phyloP scores from a whole-genome alignment of 2,888 invertebrate genomes.

The Psylliodes chrysocephalus region DNA sequence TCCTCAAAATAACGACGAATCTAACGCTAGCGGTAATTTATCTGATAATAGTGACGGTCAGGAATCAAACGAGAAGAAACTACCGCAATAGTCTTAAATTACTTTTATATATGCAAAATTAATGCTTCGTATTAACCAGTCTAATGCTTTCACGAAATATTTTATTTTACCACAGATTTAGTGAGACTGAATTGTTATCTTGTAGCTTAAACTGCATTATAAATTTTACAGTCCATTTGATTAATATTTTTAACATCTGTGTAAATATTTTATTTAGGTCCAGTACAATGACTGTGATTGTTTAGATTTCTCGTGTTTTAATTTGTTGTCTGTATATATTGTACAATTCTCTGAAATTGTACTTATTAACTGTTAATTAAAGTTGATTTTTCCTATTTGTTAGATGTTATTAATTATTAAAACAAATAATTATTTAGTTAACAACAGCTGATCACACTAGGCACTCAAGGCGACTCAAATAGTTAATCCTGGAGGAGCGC shows the following conservation, averaged over 20 bases:
- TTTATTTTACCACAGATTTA: constrained; percentile 22
- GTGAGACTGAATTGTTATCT: constrained; percentile 43
- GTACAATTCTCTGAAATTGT: constrained; percentile 42
- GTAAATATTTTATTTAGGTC: constrained; percentile 39
- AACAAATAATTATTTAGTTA: too few relatives aligned
- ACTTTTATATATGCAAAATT: neutral
- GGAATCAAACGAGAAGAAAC: constrained; percentile 5
- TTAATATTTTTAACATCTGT: constrained; percentile 32
- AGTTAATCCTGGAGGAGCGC: too few relatives aligned
- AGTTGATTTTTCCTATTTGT: constrained; percentile 26
- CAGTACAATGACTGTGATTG: constrained; percentile 51
- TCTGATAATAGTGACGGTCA: neutral
- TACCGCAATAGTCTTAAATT: neutral
- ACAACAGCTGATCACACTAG: too few relatives aligned
- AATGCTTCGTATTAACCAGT: constrained; percentile 40
- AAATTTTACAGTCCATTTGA: constrained; percentile 38
- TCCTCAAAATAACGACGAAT: neutral
- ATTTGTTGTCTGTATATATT: constrained; percentile 48
- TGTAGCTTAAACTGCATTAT: constrained; percentile 30
- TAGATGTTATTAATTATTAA: too few relatives aligned
- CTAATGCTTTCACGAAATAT: constrained; percentile 47
- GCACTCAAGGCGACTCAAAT: too few relatives aligned
- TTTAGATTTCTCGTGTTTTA: constrained; percentile 39
- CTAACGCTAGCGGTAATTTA: neutral
- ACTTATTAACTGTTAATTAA: constrained; percentile 28